phyloP scores from a whole-genome alignment of 2,797 vertebrate genomes.

The Rallus crepitans region DNA sequence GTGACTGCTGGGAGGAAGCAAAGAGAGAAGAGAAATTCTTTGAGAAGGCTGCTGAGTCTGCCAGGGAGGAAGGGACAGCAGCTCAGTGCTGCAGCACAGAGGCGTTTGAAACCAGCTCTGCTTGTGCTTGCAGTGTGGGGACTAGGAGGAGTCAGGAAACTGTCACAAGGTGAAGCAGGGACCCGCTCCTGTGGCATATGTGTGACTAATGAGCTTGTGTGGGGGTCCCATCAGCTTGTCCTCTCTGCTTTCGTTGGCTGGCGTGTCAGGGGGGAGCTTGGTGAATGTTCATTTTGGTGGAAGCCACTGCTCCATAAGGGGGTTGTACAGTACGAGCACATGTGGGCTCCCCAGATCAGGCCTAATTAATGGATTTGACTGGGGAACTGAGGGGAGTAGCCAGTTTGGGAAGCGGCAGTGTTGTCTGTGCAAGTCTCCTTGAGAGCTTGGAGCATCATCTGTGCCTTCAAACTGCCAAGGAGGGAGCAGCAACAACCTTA shows the following conservation, averaged over 20 bases:
- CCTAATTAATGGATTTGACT: slow-evolving; percentile 30
- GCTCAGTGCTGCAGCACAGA: background rate
- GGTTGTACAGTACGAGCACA: background rate
- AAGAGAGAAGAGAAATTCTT: background rate
- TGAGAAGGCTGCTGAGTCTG: background rate
- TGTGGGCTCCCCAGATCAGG: background rate
- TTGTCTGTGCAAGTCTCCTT: background rate
- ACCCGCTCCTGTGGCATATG: background rate
- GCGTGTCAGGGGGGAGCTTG: background rate
- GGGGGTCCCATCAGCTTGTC: background rate
- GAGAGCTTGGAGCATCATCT: slow-evolving; percentile 17
- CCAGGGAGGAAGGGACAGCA: background rate
- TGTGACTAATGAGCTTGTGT: background rate
- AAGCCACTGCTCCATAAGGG: background rate
- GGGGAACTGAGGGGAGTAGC: background rate
- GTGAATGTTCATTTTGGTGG: background rate
- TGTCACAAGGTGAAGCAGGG: background rate
- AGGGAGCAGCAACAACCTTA: background rate
- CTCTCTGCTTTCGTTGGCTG: background rate
- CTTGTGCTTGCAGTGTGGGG: background rate
- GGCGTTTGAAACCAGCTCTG: background rate
- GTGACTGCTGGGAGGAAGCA: background rate
- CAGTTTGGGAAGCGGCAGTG: background rate
- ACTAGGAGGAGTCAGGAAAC: background rate
- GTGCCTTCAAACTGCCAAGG: background rate